phyloP scores from a whole-genome alignment of 2,797 vertebrate genomes.

The Silurus aristotelis region DNA sequence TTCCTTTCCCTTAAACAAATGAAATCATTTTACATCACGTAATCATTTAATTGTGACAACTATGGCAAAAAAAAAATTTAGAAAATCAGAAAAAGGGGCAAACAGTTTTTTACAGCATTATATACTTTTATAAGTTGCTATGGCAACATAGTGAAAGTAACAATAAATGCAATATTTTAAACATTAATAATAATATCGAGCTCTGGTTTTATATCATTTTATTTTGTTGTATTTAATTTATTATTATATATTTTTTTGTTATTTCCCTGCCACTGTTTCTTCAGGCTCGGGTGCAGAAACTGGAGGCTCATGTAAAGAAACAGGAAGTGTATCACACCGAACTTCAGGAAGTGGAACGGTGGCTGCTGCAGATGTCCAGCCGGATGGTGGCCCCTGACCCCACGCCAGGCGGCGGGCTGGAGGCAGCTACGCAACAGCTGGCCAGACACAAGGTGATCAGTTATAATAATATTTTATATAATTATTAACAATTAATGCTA shows the following conservation, averaged over 20 bases:
- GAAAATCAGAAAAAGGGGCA: too few relatives aligned
- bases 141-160: conserved; percentile 1
- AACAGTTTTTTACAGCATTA: too few relatives aligned
- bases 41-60: too few relatives aligned
- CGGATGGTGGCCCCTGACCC: conserved; percentile 89
- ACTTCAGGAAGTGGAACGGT: conserved; percentile 94
- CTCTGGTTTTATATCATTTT: too few relatives aligned
- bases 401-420: conserved; percentile 80
- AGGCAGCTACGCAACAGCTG: conserved; percentile 90
- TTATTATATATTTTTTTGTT: background rate
- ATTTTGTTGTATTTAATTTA: too few relatives aligned
- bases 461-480: background rate
- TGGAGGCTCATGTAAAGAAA: conserved; percentile 86
- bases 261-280: background rate
- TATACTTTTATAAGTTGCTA: background rate
- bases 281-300: conserved; percentile 78
- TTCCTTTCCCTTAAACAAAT: too few relatives aligned
- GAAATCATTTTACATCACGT: too few relatives aligned
- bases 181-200: too few relatives aligned
- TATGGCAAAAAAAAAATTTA: too few relatives aligned
- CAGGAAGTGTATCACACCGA: conserved; percentile 90
- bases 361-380: conserved; percentile 96
- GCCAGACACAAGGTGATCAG: conserved; percentile 90
- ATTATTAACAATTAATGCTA: conserved; percentile 15
- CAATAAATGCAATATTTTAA: background rate